Conservation (phyloP, 1,140 invertebrate species). For the Ditylenchus dipsaci region DNA sequence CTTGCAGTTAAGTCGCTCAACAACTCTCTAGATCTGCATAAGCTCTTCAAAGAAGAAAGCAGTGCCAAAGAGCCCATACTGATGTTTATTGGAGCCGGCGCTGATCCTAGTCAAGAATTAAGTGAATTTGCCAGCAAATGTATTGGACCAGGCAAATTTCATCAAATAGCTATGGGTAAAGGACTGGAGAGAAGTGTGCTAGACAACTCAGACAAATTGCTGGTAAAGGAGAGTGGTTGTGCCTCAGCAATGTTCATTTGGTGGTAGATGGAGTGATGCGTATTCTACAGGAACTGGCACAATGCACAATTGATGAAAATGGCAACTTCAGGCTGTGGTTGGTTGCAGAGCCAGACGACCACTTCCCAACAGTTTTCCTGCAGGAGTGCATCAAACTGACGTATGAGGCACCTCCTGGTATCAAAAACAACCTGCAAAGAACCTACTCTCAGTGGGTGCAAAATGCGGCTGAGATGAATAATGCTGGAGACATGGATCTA, state of each 20-base stretch:
- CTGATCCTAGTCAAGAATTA: slow-evolving; percentile 77
- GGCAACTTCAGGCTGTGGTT: slow-evolving; percentile 72
- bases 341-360: slow-evolving; percentile 68
- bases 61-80: slow-evolving; percentile 66
- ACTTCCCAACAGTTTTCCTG: slow-evolving; percentile 68
- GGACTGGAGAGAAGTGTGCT: slow-evolving; percentile 30
- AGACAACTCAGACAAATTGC: slow-evolving; percentile 33
- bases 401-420: slow-evolving; percentile 72
- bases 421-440: slow-evolving; percentile 61
- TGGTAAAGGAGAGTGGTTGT: slow-evolving; percentile 49
- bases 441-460: slow-evolving; percentile 61
- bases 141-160: slow-evolving; percentile 42
- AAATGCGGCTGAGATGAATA: neutral
- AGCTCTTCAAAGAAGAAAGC: slow-evolving; percentile 65
- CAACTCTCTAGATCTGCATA: slow-evolving; percentile 61
- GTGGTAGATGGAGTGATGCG: slow-evolving; percentile 68
- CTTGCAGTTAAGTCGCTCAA: slow-evolving; percentile 55
- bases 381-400: slow-evolving; percentile 74
- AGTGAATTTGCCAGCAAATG: slow-evolving; percentile 65
- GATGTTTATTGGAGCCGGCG: slow-evolving; percentile 70
- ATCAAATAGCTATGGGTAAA: slow-evolving; percentile 47
- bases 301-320: slow-evolving; percentile 60
- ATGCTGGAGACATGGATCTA: neutral
- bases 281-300: neutral
- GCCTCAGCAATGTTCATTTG: slow-evolving; percentile 72